Evolutionary conservation across 35 echinoderm and acorn worm species (phyloP), one percentile per base, ranked within the genome.

Genomic region (Apostichopus japonicus): DNA sequence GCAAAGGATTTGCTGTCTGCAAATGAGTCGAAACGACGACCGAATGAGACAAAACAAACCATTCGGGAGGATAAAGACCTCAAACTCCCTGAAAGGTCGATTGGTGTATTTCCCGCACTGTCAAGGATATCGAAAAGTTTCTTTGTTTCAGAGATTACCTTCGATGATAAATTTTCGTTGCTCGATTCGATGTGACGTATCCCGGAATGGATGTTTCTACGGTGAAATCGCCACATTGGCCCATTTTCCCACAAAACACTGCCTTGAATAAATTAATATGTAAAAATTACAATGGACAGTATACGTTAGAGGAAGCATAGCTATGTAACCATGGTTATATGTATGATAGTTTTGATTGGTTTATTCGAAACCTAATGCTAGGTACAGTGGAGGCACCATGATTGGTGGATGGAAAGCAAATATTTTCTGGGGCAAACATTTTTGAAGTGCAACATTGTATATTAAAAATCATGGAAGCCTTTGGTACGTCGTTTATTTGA

Each of bases 221-320:
- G 86, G 33, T 89, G 59, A 63, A 72, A 73, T 54, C 86, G 73
- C 86, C 86, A 89, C 5, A 25, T 17, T 21, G 86, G 33, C 3
- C 86, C 86, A 27, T 88, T 89, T 54, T 89, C 86, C 86, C 86
- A 89, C 22, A 89, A 24, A 13, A 89, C 61, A 23, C 86, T 89
- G 10, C 86, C 86, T 89, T 44, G 33, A 44, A 44, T 44, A 44
- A 44, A 44, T 44, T 44, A 44, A 44, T 44, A 44, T 44, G 33
- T 44, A 44, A 44, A 44, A 3, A 44, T 44, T 44, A 44, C 33
- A 44, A 44, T 44, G 33, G 33, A 44, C 33, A 44, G 33, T 44
- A 3, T 44, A 44, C 33, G 33, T 44, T 44, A 44, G 33, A 44
- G 33, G 33, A 44, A 44, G 33, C 33, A 44, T 44, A 44, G 33